Evolutionary conservation across 2,113 vertebrate genomes (phyloP).

Genomic region (Dicerorhinus sumatrensis): DNA sequence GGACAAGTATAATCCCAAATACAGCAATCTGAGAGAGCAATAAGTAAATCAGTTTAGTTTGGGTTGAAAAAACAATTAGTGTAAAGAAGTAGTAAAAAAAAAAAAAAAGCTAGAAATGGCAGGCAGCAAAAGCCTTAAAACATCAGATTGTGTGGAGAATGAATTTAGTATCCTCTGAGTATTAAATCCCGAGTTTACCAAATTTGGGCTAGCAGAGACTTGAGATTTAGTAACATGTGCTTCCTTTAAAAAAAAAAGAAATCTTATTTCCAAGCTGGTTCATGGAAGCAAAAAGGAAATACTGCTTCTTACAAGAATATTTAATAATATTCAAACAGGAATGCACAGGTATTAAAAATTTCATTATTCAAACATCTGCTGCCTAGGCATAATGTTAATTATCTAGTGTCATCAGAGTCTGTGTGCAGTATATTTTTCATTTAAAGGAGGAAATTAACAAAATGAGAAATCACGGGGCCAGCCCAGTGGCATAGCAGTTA

Average conservation of each 20-base stretch:
- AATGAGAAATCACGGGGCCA: background rate
- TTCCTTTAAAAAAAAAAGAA: slow-evolving; percentile 13
- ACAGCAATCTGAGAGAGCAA: slow-evolving; percentile 32
- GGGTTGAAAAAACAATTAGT: background rate
- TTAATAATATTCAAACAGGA: slow-evolving; percentile 40
- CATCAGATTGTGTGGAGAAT: background rate
- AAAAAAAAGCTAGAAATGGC: background rate
- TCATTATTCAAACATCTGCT: background rate
- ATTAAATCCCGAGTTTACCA: slow-evolving; percentile 5
- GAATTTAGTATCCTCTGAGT: background rate
- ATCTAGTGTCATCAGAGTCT: background rate
- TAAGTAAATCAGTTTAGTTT: slow-evolving; percentile 49
- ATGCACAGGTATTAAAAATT: background rate
- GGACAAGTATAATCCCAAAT: background rate
- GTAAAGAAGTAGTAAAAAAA: background rate
- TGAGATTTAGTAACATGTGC: slow-evolving; percentile 27
- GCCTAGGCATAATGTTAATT: background rate
- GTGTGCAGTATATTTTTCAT: background rate
- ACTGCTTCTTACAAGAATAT: background rate
- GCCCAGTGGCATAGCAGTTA: too few species aligned
- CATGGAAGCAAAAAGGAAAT: background rate
- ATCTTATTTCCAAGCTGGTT: background rate
- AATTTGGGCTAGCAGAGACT: slow-evolving; percentile 9
- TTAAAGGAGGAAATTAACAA: slow-evolving; percentile 56
- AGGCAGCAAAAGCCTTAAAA: background rate